Base-by-base conservation (phyloP, 2,888 invertebrate genomes). In the Chorisops tibialis region DNA sequence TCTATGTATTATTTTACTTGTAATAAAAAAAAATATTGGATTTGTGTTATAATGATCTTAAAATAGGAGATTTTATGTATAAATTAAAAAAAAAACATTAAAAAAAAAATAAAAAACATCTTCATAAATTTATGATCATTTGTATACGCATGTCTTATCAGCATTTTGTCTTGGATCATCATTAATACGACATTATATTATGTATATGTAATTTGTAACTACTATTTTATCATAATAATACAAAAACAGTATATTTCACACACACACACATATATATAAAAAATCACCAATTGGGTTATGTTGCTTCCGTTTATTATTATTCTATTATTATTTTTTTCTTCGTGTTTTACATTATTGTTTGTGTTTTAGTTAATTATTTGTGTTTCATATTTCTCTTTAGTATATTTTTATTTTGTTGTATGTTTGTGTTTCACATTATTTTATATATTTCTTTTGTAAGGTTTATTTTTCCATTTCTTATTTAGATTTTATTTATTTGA, bases 371-470 rank as follows among this genome's bases (percentile, higher is more conserved):
- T 11, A 43, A 18, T 41, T 9, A 16, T 43, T 43, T 16, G 19
- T 43, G 4, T 39, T 39, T 39, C 2, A n/a, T 43, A 18, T 43
- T 16, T 16, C 16, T 14, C 16, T 18, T 9, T 43, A 18, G 9
- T 18, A 43, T 12, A 11, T 5, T 16, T 43, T 16, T 43, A 43
- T n/a, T 16, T 16, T 43, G 3, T 16, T 43, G 43, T 43, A 43
- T 18, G 19, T 43, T 18, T 43, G 16, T 43, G 43, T 19, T 18
- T 30, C 30, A n/a, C n/a, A n/a, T n/a, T n/a, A 30, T 30, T 30
- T 30, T 30, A 30, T 66, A 68, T 67, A n/a, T 65, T 68, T 67
- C 67, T 65, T 62, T 61, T 48, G 59, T 30, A 63, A 51, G 62
- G 62, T 59, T n/a, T 62, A 37, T 58, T 51, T 37, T 52, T 54